phyloP scores from a whole-genome alignment of 2,113 vertebrate genomes.

The Actinemys pallida region DNA sequence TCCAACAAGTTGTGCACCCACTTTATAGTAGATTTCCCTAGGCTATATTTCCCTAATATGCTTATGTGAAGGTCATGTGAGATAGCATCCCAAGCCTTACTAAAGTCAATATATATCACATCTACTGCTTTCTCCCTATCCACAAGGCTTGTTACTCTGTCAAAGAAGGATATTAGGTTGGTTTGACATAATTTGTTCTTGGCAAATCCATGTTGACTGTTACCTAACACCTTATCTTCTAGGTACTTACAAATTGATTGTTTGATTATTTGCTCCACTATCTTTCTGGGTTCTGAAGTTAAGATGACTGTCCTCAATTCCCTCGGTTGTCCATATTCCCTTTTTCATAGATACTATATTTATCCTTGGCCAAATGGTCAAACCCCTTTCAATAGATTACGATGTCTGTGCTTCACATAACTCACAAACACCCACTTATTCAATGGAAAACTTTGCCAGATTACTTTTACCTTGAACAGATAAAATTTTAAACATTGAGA shows the following conservation, averaged over 20 bases:
- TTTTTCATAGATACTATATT: background rate
- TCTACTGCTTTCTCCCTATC: background rate
- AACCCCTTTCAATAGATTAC: fast-evolving
- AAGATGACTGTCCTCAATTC: background rate
- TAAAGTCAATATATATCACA: background rate
- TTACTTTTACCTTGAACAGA: background rate
- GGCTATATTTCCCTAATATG: background rate
- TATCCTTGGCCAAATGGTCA: background rate
- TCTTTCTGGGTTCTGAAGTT: background rate
- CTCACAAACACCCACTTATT: background rate
- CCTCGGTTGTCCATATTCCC: background rate
- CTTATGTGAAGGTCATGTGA: background rate
- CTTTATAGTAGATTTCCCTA: background rate
- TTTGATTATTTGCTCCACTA: background rate
- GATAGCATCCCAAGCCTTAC: background rate
- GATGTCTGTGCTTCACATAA: fast-evolving
- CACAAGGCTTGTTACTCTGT: background rate
- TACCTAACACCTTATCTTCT: background rate
- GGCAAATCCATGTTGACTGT: background rate
- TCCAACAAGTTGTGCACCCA: background rate
- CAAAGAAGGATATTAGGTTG: background rate
- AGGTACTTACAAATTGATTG: background rate
- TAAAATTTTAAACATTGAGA: background rate
- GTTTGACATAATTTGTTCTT: background rate
- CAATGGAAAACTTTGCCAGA: fast-evolving